A percentile compares a stretch with the other conserved stretches of the same genome.
Conservation (phyloP, 2,888 invertebrate species). For the Proisotoma minuta region DNA sequence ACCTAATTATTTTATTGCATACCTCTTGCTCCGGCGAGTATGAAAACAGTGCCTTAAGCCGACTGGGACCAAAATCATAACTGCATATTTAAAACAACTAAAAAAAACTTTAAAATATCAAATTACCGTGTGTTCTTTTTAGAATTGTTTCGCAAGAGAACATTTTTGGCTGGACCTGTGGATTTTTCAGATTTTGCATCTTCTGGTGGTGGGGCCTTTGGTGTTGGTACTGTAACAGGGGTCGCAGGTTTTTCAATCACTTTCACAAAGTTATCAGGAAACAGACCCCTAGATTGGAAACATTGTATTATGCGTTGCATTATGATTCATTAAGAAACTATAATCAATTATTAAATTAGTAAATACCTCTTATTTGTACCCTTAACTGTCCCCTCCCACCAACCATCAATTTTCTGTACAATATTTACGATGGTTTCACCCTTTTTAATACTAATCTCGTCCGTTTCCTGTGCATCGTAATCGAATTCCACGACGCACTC, state of each 20-base stretch:
- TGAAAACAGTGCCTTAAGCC: conserved; percentile 80
- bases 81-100: neutral
- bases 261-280: conserved; percentile 88
- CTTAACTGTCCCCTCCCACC: conserved; percentile 83
- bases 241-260: conserved; percentile 50
- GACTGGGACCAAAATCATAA: conserved; percentile 52
- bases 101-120: neutral
- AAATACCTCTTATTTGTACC: no score
- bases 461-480: conserved; percentile 77
- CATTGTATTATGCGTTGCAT: no score
- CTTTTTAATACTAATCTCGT: conserved; percentile 75
- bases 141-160: conserved; percentile 3
- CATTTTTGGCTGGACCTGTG: neutral
- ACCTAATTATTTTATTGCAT: no score
- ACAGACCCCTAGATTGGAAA: conserved; percentile 59
- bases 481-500: conserved; percentile 67
- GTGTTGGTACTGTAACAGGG: neutral
- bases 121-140: conserved; percentile 1
- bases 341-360: conserved; percentile 44
- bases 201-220: neutral
- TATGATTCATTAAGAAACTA: neutral
- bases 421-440: conserved; percentile 80
- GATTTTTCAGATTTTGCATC: neutral
- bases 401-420: conserved; percentile 71
- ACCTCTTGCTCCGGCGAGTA: conserved; percentile 90